phyloP scores from a whole-genome alignment of 2,888 invertebrate species.

The Lymantria monacha region DNA sequence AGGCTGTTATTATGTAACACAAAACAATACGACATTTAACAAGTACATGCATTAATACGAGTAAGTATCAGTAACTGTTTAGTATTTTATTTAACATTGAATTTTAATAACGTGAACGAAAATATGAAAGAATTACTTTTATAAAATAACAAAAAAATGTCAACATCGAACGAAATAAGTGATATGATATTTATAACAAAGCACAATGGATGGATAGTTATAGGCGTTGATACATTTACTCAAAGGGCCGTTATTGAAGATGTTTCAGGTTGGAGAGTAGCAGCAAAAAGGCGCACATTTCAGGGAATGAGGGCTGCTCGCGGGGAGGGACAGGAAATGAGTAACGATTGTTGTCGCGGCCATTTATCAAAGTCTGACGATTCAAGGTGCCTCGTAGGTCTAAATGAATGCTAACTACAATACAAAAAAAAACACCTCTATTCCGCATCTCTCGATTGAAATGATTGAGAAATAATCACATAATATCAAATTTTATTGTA shows the following conservation, averaged over 20 bases:
- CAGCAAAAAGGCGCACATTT: constrained; percentile 58
- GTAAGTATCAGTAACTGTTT: constrained; percentile 2
- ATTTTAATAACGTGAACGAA: constrained; percentile 21
- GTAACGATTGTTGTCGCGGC: constrained; percentile 67
- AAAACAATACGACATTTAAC: constrained; percentile 39
- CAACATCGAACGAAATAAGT: constrained; percentile 11
- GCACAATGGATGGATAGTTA: constrained; percentile 22
- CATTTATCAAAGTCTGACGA: constrained; percentile 74
- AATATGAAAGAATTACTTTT: constrained; percentile 12
- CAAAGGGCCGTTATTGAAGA: constrained; percentile 44
- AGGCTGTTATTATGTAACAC: constrained; percentile 13
- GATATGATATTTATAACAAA: constrained; percentile 32
- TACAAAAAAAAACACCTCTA: constrained; percentile 27
- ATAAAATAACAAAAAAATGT: constrained; percentile 20
- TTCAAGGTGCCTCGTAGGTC: constrained; percentile 50
- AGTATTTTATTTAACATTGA: constrained; percentile 19
- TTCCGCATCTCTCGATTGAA: neutral
- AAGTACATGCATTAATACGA: constrained; percentile 32
- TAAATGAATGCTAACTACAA: constrained; percentile 53
- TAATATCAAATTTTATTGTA: too few relatives aligned
- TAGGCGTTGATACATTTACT: constrained; percentile 33
- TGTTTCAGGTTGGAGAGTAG: constrained; percentile 42
- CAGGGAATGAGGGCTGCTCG: constrained; percentile 45
- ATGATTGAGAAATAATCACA: neutral
- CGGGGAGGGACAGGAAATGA: constrained; percentile 69